A percentile compares a stretch with the other conserved stretches of the same genome.
Evolutionary conservation across 2,797 vertebrate species (phyloP).

Genomic region (Pangasius krempfi): DNA sequence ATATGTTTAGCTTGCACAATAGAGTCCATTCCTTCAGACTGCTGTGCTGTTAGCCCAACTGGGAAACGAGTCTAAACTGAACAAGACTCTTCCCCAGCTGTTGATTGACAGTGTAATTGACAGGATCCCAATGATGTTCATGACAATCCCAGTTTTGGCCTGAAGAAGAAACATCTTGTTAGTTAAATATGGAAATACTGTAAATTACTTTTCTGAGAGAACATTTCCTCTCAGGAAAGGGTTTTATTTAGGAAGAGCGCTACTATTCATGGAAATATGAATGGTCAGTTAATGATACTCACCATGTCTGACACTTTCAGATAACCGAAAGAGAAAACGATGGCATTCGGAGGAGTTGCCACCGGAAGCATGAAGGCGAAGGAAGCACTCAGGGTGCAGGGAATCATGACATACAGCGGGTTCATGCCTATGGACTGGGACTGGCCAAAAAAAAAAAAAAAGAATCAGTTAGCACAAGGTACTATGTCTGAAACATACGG

Average conservation of each 20-base stretch:
- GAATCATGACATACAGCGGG: constrained; percentile 93
- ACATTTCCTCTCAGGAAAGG: neutral
- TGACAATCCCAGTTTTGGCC: constrained; percentile 86
- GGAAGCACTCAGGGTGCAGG: constrained; percentile 91
- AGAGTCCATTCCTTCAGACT: constrained; percentile 60
- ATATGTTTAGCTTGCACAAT: neutral
- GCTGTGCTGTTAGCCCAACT: constrained; percentile 88
- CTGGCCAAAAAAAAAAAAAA: constrained; percentile 70
- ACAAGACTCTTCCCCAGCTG: constrained; percentile 90
- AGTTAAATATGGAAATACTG: neutral
- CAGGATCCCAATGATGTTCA: constrained; percentile 92
- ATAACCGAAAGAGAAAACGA: constrained; percentile 93
- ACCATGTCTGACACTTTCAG: constrained; percentile 95
- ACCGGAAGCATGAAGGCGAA: constrained; percentile 98
- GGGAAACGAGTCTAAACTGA: constrained; percentile 87
- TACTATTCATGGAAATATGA: neutral
- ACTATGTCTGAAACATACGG: neutral
- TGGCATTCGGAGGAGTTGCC: constrained; percentile 93
- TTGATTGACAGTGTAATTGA: constrained; percentile 89
- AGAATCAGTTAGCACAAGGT: neutral
- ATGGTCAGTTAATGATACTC: constrained; percentile 57
- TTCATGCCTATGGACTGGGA: constrained; percentile 86
- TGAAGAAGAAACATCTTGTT: constrained; percentile 61
- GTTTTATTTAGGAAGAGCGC: neutral
- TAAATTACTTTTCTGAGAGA: neutral